Conservation (phyloP, 1,140 invertebrate species). For the Watersipora subatra region DNA sequence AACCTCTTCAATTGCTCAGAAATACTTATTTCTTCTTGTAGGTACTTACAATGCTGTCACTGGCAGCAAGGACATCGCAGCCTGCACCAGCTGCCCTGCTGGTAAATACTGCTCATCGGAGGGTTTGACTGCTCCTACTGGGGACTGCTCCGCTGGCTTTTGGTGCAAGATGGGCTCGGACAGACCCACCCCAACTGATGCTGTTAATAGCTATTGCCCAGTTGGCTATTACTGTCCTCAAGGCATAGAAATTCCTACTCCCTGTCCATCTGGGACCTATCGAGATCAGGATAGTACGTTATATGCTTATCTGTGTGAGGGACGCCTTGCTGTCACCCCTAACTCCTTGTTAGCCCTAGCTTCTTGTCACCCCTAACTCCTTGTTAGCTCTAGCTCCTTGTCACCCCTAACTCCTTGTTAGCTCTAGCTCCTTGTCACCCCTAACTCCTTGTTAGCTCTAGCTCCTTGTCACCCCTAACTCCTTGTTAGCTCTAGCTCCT, state of each 20-base stretch:
- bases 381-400: no score
- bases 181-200: constrained; percentile 19
- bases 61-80: constrained; percentile 10
- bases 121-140: constrained; percentile 19
- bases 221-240: constrained; percentile 28
- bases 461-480: no score
- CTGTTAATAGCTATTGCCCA: constrained; percentile 28
- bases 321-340: no score
- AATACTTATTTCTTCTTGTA: constrained; percentile 8
- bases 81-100: constrained; percentile 24
- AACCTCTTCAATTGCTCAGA: no score
- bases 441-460: no score
- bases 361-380: no score
- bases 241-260: constrained; percentile 16
- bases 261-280: constrained; percentile 30
- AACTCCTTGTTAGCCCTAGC: no score
- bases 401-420: no score
- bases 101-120: constrained; percentile 26
- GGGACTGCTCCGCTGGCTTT: constrained; percentile 26
- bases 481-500: no score
- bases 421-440: no score
- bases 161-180: constrained; percentile 21
- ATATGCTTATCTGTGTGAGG: no score
- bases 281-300: constrained; percentile 21
- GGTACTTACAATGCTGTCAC: constrained; percentile 24